Conservation (phyloP, 2,113 vertebrate species). For the Cygnus atratus region DNA sequence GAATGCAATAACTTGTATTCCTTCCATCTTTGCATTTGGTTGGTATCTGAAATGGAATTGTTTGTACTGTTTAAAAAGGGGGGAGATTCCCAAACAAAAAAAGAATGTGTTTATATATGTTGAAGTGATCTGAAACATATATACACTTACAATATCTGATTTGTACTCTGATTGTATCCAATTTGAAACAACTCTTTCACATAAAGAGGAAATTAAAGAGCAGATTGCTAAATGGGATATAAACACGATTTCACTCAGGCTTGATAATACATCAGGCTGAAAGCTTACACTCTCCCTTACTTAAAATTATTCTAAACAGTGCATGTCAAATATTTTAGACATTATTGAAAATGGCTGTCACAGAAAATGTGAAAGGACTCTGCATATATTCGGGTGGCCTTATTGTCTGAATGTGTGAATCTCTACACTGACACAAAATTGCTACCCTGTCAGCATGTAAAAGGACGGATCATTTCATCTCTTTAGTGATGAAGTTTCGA, state of each 20-base stretch:
- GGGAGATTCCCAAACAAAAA: not conserved
- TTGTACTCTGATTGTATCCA: not conserved
- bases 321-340: slow-evolving; percentile 66
- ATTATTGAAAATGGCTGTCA: slow-evolving; percentile 64
- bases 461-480: slow-evolving; percentile 75
- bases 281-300: slow-evolving; percentile 19
- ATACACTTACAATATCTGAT: not conserved
- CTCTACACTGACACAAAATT: slow-evolving; percentile 71
- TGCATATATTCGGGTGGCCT: slow-evolving; percentile 25
- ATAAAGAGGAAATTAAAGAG: slow-evolving; percentile 38
- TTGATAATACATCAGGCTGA: slow-evolving; percentile 29
- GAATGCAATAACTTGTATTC: not conserved
- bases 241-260: slow-evolving; percentile 39
- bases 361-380: slow-evolving; percentile 36
- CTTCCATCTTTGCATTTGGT: not conserved
- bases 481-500: slow-evolving; percentile 73
- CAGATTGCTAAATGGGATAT: slow-evolving; percentile 53
- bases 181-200: slow-evolving; percentile 34
- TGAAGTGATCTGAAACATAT: not conserved
- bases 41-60: not conserved
- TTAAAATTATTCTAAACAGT: slow-evolving; percentile 72
- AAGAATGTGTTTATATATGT: not conserved
- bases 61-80: not conserved
- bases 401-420: slow-evolving; percentile 67
- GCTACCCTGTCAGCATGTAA: slow-evolving; percentile 73